Percentiles rank a stretch among this genome's conserved stretches.
Evolutionary conservation across 2,113 vertebrate genomes (phyloP).

Genomic region (Labrus mixtus): DNA sequence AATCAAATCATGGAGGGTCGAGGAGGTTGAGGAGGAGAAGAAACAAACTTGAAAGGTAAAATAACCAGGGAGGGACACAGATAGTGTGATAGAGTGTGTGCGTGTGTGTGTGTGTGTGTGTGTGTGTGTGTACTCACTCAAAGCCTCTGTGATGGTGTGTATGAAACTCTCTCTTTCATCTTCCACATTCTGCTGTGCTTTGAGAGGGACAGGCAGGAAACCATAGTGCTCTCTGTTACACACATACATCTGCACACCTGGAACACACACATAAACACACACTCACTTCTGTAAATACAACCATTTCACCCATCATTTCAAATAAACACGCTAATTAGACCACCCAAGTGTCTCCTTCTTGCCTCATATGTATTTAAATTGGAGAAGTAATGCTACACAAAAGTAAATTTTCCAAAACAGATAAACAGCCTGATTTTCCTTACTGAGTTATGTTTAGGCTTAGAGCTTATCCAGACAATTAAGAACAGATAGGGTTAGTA

Average conservation of each 20-base stretch:
- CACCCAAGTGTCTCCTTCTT: neutral
- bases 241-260: slow-evolving; percentile 92
- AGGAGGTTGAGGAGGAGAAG: neutral
- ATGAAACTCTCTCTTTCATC: slow-evolving; percentile 93
- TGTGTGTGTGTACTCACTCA: slow-evolving; percentile 88
- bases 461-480: neutral
- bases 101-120: neutral
- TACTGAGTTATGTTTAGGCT: neutral
- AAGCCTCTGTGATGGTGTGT: slow-evolving; percentile 92
- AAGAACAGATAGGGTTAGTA: no score
- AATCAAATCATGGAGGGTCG: slow-evolving; percentile 27
- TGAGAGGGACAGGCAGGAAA: slow-evolving; percentile 93
- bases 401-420: neutral
- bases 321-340: slow-evolving; percentile 24
- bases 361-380: neutral
- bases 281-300: slow-evolving; percentile 34
- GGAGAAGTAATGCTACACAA: neutral
- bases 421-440: neutral
- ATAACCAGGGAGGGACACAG: slow-evolving; percentile 20
- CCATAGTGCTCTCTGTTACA: slow-evolving; percentile 97
- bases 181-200: slow-evolving; percentile 89
- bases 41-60: slow-evolving; percentile 34
- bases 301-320: slow-evolving; percentile 24
- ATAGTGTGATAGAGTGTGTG: no score
- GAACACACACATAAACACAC: slow-evolving; percentile 47